These are phyloP conservation scores for Araneus ventricosus DNA, from an alignment of 1,140 invertebrate genomes.

Conservation along the genomic window DNA sequence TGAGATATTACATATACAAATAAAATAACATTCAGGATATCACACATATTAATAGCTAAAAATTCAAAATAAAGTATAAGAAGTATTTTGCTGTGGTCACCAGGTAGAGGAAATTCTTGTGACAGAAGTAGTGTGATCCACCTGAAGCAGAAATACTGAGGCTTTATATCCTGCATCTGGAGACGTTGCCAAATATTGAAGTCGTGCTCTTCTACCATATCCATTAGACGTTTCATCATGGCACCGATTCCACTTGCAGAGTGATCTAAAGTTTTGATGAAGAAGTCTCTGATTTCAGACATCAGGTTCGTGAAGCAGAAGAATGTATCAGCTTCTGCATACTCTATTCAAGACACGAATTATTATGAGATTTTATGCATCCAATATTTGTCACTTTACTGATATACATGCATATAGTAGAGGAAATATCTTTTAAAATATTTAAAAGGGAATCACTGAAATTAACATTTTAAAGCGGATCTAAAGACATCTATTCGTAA, in stretches of 20 bases:
- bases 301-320: conserved; percentile 91
- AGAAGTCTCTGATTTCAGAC: conserved; percentile 96
- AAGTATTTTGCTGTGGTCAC: conserved; percentile 46
- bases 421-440: too few relatives aligned
- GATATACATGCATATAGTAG: too few relatives aligned
- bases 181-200: conserved; percentile 87
- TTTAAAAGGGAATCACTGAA: too few relatives aligned
- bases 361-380: too few relatives aligned
- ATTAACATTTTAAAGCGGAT: too few relatives aligned
- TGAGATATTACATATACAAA: too few relatives aligned
- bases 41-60: too few relatives aligned
- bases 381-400: too few relatives aligned
- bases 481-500: too few relatives aligned
- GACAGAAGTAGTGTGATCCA: conserved; percentile 98
- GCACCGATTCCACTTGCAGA: conserved; percentile 91
- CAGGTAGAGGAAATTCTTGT: conserved; percentile 97
- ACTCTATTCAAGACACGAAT: conserved; percentile 82
- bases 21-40: too few relatives aligned
- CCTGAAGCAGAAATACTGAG: conserved; percentile 97
- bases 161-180: conserved; percentile 89
- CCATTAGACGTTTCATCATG: conserved; percentile 89
- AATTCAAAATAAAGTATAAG: too few relatives aligned
- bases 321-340: conserved; percentile 98
- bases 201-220: conserved; percentile 89
- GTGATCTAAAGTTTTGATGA: conserved; percentile 97